These are phyloP conservation scores for Dascyllus trimaculatus DNA, from an alignment of 2,113 vertebrate species.

Conservation along the genomic window DNA sequence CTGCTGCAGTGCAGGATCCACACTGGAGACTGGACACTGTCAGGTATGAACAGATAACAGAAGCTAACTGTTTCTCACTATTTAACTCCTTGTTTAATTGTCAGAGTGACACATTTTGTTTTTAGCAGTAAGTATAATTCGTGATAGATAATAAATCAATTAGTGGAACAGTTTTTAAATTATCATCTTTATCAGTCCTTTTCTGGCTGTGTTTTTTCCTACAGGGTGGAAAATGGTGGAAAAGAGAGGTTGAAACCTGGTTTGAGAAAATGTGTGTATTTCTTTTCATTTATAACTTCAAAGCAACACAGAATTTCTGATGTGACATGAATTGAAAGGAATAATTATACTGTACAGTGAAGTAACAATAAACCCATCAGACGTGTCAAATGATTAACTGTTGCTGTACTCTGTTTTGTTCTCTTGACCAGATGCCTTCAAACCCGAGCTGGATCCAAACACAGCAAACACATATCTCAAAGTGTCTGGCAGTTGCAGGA, in stretches of 20 bases:
- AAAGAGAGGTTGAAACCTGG: neutral
- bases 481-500: conserved; percentile 1
- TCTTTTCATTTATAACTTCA: too few relatives aligned
- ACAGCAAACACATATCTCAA: neutral
- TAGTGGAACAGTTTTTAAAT: neutral
- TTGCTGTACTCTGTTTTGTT: neutral
- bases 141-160: too few relatives aligned
- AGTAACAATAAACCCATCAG: neutral
- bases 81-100: neutral
- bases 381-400: neutral
- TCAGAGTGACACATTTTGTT: neutral
- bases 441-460: conserved; percentile 10
- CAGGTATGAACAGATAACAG: conserved; percentile 7
- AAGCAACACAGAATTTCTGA: too few relatives aligned
- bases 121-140: too few relatives aligned
- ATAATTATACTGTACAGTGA: too few relatives aligned
- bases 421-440: conserved; percentile 6
- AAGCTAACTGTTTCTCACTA: too few relatives aligned
- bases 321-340: too few relatives aligned
- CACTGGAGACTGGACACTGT: conserved; percentile 32
- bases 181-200: too few relatives aligned
- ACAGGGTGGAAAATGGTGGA: conserved; percentile 23
- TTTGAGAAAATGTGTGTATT: conserved; percentile 11
- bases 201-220: neutral
- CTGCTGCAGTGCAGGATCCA: neutral